phyloP scores from a whole-genome alignment of 2,888 invertebrate species.

The Unio pictorum region DNA sequence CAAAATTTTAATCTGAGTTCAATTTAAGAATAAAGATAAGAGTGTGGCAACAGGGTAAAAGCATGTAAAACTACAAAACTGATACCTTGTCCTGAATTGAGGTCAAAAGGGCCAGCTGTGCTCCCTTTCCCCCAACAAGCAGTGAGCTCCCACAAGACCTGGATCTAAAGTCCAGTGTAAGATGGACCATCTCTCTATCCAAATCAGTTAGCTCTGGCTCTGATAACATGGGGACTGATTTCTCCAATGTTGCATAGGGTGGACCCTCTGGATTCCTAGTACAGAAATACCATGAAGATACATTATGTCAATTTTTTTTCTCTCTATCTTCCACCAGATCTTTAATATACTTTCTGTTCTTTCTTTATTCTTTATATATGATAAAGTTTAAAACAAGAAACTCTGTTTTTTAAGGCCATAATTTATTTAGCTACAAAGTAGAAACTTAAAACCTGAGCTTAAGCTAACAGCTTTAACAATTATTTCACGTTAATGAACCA shows the following conservation, averaged over 20 bases:
- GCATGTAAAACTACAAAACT: neutral
- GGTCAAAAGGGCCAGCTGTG: constrained; percentile 80
- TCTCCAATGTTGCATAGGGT: constrained; percentile 11
- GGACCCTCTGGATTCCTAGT: constrained; percentile 51
- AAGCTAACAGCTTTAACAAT: too few relatives aligned
- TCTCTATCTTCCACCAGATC: too few relatives aligned
- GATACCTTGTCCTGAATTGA: constrained; percentile 59
- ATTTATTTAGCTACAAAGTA: too few relatives aligned
- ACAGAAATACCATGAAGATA: too few relatives aligned
- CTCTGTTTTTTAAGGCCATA: too few relatives aligned
- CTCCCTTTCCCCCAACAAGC: constrained; percentile 85
- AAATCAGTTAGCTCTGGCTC: constrained; percentile 32
- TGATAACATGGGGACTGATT: constrained; percentile 37
- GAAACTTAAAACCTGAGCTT: too few relatives aligned
- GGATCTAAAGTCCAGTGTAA: constrained; percentile 50
- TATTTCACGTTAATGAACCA: too few relatives aligned
- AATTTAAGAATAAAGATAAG: neutral
- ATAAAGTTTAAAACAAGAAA: too few relatives aligned
- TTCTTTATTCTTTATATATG: too few relatives aligned
- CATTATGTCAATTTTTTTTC: too few relatives aligned
- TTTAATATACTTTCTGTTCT: too few relatives aligned
- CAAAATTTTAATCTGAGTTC: too few relatives aligned
- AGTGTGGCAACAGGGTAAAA: neutral
- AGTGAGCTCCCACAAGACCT: constrained; percentile 61
- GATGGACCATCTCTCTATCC: constrained; percentile 13